These are phyloP conservation scores for Lanius collurio DNA, from an alignment of 2,113 vertebrate species.

Conservation along the genomic window DNA sequence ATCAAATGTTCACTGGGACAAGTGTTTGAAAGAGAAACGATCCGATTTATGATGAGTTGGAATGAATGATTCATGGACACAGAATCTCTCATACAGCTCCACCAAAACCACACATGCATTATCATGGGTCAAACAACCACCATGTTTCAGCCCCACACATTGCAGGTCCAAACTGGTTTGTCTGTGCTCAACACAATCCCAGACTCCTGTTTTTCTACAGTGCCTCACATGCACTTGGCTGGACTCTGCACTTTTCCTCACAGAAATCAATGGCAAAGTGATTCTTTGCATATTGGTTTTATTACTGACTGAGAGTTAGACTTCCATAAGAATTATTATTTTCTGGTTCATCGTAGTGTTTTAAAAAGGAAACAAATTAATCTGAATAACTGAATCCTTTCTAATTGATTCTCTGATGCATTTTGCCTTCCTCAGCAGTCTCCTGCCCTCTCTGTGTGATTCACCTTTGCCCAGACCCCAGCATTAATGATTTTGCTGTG, in stretches of 20 bases:
- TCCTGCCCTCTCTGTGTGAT: background rate
- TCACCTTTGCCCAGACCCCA: background rate
- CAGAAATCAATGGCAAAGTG: background rate
- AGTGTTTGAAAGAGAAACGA: background rate
- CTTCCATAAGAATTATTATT: background rate
- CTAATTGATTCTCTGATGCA: background rate
- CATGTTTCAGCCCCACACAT: background rate
- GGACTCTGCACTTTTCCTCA: background rate
- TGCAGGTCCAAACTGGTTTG: background rate
- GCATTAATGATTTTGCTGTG: background rate
- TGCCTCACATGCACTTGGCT: background rate
- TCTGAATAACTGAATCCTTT: background rate
- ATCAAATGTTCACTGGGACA: background rate
- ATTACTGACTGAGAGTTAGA: background rate
- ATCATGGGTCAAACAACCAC: background rate
- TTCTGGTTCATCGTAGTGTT: background rate
- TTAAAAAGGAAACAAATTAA: background rate
- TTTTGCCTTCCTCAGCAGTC: background rate
- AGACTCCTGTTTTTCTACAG: background rate
- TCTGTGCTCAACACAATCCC: background rate
- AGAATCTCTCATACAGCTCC: background rate
- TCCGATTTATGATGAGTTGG: background rate
- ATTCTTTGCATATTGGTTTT: background rate
- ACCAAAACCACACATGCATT: background rate
- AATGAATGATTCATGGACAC: background rate